Evolutionary conservation across 2,797 vertebrate species (phyloP), one percentile per base, ranked within the genome.

Genomic region (Oceanodroma leucorhoa): DNA sequence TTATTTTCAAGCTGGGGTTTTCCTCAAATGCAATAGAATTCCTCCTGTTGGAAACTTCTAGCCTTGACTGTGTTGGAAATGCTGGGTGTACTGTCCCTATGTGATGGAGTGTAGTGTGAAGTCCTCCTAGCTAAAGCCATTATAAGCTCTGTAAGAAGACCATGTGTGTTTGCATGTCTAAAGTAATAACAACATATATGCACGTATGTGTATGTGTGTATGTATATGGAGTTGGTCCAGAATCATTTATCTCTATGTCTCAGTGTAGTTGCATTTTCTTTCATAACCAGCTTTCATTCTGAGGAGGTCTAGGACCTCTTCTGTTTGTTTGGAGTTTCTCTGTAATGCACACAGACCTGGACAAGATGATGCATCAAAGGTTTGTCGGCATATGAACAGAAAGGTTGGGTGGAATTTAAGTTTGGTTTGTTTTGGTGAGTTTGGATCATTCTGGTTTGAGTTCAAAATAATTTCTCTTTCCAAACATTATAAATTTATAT

Each of bases 201-300:
- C 36, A 17, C 8, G 0, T 29, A 3, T 0, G 3, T 8, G 10
- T 54, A 22, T 32, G 19, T 7, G 2, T 46, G 10, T 38, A 2
- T 46, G 21, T 43, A 3, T 43, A 0, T 18, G 21, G 11, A 55
- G 27, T 18, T 53, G 22, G 23, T 40, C 26, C 36, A 38, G 50
- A 65, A 43, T 36, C 2, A 15, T n/a, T 55, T 53, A 10, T 24
- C 17, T 57, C 21, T 5, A 3, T 11, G 27, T 16, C 24, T 46
- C 36, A 26, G 19, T 7, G 24, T 40, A 38, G 38, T 1, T 78
- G 18, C 11, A 38, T 71, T 78, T 70, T 38, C 15, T 71, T 61
- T 61, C 66, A 22, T 41, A 48, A 23, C 27, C 29, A n/a, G 10
- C 4, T 72, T 76, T 55, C 29, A 9, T 30, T 80, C 34, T 43